Conservation (phyloP, 2,797 vertebrate genomes). For the Brachyrhaphis roseni region DNA sequence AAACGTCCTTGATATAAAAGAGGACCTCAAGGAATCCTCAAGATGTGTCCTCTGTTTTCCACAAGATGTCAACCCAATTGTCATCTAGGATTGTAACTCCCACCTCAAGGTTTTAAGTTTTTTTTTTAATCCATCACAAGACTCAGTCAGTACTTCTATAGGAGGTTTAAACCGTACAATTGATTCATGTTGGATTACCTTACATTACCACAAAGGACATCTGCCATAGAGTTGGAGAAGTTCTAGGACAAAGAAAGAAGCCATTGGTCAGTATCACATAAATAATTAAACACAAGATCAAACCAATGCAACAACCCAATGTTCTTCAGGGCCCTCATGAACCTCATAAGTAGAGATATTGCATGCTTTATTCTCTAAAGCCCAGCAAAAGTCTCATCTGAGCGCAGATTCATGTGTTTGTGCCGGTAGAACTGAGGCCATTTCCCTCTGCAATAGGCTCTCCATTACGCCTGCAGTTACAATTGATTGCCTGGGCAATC, state of each 20-base stretch:
- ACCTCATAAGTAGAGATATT: slow-evolving; percentile 60
- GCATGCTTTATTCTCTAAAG: slow-evolving; percentile 55
- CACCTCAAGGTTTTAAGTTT: slow-evolving; percentile 42
- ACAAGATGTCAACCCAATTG: slow-evolving; percentile 56
- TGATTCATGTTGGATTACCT: slow-evolving; percentile 58
- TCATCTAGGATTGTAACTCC: slow-evolving; percentile 26
- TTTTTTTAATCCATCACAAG: slow-evolving; percentile 44
- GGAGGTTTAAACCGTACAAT: slow-evolving; percentile 43
- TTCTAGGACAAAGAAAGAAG: slow-evolving; percentile 53
- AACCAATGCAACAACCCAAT: slow-evolving; percentile 18
- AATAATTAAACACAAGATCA: slow-evolving; percentile 59
- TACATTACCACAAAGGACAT: slow-evolving; percentile 57
- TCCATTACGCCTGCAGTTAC: slow-evolving; percentile 75
- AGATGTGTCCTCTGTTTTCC: slow-evolving; percentile 34
- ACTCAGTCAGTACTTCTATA: slow-evolving; percentile 37
- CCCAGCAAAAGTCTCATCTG: slow-evolving; percentile 61
- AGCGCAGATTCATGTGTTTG: slow-evolving; percentile 50
- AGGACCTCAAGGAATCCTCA: slow-evolving; percentile 31
- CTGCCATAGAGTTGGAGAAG: slow-evolving; percentile 34
- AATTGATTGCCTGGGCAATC: slow-evolving; percentile 82
- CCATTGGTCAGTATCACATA: slow-evolving; percentile 51
- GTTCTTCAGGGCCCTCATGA: slow-evolving; percentile 47
- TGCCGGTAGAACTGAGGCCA: slow-evolving; percentile 50
- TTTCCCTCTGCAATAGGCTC: slow-evolving; percentile 60
- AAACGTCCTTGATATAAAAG: slow-evolving; percentile 67